Evolutionary conservation across 2,797 vertebrate species (phyloP), one percentile per base, ranked within the genome.

Genomic region (Aplochiton taeniatus): DNA sequence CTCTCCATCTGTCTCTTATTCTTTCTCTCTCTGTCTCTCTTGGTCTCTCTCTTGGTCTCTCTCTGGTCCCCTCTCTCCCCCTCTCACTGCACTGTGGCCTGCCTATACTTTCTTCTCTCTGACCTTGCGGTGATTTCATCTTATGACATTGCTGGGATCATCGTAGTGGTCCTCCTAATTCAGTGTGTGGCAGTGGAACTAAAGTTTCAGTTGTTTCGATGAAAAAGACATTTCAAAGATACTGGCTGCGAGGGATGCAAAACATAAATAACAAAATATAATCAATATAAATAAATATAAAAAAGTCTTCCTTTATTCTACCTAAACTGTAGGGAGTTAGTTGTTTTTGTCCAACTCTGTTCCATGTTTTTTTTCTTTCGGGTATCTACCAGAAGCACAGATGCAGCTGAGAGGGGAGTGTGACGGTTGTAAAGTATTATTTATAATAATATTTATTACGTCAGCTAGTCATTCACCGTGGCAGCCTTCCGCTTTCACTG

Each of bases 1-100:
- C 42, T 19, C n/a, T 42, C 9, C 14, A 31, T 45, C 11, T 44
- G 44, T 14, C 20, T 72, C 57, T 65, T 59, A 70, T 61, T 20
- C 7, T 51, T 51, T 51, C 14, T 51, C 14, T 8, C 14, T 16
- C 70, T 76, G 76, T 75, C 76, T 65, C 70, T 52, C 70, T 74
- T 75, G 83, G 79, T 87, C 63, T 70, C 68, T 74, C 75, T 61
- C 65, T 31, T 44, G 65, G n/a, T 76, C 68, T 66, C 58, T 57
- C 76, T 58, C 54, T 41, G 44, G 17, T 48, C 51, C 7, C 9
- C 52, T 54, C 46, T 19, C 57, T 11, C 69, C 73, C 81, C 75
- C 55, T n/a, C n/a, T n/a, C n/a, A n/a, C n/a, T n/a, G n/a, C n/a
- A n/a, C n/a, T n/a, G n/a, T n/a, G n/a, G n/a, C n/a, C n/a, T n/a